These are phyloP conservation scores for Notolabrus celidotus DNA, from an alignment of 2,797 vertebrate species.

Conservation along the genomic window DNA sequence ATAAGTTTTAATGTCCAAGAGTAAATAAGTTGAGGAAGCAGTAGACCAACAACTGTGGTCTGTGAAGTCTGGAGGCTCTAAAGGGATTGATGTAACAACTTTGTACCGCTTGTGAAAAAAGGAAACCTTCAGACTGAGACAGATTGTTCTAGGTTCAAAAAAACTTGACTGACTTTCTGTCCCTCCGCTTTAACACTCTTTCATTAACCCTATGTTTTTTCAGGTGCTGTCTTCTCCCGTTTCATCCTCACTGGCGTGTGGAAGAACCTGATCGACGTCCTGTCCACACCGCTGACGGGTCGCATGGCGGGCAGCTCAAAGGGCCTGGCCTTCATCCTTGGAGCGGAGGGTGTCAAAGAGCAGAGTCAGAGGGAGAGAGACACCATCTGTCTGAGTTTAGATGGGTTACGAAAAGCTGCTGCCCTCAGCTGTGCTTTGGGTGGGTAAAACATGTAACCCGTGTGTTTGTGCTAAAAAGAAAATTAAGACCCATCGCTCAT, in stretches of 20 bases:
- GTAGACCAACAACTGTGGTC: no score
- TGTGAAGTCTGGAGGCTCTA: no score
- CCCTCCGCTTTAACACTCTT: neutral
- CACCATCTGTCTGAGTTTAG: conserved; percentile 94
- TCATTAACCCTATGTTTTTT: neutral
- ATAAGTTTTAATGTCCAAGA: no score
- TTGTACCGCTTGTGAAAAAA: no score
- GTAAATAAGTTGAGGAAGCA: no score
- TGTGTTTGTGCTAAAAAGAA: neutral
- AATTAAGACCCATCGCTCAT: neutral
- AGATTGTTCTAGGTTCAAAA: no score
- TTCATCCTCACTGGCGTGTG: conserved; percentile 96
- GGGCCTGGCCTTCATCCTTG: conserved; percentile 93
- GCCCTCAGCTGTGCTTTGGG: conserved; percentile 95
- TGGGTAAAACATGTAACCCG: conserved; percentile 61
- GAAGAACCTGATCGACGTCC: conserved; percentile 96
- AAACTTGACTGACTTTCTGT: no score
- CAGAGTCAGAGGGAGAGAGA: conserved; percentile 96
- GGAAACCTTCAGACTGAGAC: no score
- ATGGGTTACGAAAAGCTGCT: conserved; percentile 94
- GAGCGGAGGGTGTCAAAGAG: conserved; percentile 93
- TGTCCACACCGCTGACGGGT: conserved; percentile 94
- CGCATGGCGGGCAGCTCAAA: conserved; percentile 95
- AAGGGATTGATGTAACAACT: no score
- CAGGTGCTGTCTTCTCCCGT: conserved; percentile 93